Evolutionary conservation across 2,888 invertebrate genomes (phyloP).

Genomic region (Drosophila colorata): DNA sequence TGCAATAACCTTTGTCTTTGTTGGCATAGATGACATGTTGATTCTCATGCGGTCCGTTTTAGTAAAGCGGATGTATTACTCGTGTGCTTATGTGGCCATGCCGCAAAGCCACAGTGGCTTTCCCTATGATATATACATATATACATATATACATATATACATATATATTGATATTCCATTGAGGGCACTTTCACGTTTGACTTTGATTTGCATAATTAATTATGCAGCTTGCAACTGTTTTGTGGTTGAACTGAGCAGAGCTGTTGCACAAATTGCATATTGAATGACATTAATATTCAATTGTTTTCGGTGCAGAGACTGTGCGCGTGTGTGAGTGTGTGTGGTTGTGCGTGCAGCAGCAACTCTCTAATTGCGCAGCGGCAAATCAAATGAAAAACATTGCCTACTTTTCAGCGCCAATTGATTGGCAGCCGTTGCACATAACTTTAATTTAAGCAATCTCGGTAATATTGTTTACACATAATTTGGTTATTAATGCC

Average conservation of each 20-base stretch:
- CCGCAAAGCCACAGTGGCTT: constrained; percentile 7
- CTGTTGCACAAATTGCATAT: constrained; percentile 30
- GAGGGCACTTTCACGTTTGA: constrained; percentile 30
- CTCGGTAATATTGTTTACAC: constrained; percentile 51
- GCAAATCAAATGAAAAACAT: constrained; percentile 10
- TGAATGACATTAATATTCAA: constrained; percentile 51
- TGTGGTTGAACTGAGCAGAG: constrained; percentile 10
- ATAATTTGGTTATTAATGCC: constrained; percentile 64
- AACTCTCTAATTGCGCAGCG: constrained; percentile 2
- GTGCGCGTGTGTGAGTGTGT: too few species aligned
- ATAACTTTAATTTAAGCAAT: constrained; percentile 3
- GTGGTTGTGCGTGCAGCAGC: background rate
- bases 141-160: background rate
- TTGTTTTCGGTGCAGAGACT: constrained; percentile 8
- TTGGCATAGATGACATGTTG: background rate
- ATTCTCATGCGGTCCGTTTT: constrained; percentile 21
- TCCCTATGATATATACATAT: background rate
- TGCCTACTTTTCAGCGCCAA: constrained; percentile 20
- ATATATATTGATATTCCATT: constrained; percentile 31
- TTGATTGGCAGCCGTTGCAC: background rate
- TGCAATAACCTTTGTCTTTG: background rate
- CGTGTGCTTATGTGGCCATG: background rate
- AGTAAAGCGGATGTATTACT: constrained; percentile 17
- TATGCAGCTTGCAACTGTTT: constrained; percentile 23
- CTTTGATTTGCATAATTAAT: constrained; percentile 55